Conservation (phyloP, 2,888 invertebrate species). For the Aelia acuminata region DNA sequence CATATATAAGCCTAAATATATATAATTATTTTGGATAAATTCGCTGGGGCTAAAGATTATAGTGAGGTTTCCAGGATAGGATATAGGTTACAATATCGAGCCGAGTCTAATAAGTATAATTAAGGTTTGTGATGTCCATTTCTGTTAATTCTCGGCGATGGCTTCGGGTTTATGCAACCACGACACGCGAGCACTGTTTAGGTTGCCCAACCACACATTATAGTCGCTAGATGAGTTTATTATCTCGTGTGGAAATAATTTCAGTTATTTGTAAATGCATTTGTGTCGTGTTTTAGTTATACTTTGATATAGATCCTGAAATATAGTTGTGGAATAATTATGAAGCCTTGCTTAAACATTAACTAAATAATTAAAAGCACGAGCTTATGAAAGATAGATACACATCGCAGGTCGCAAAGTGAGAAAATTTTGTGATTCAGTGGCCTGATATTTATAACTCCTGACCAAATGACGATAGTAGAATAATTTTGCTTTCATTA, state of each 20-base stretch:
- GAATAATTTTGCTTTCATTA: no score
- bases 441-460: no score
- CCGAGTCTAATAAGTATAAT: conserved; percentile 36
- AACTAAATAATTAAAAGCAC: no score
- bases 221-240: conserved; percentile 9
- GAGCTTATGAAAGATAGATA: no score
- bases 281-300: no score
- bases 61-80: not conserved
- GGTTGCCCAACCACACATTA: conserved; percentile 4
- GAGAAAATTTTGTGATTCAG: no score
- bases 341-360: no score
- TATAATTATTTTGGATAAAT: conserved; percentile 23
- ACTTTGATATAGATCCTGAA: no score
- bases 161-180: not conserved
- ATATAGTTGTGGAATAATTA: no score
- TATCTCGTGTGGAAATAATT: not conserved
- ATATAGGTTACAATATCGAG: not conserved
- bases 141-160: conserved; percentile 9
- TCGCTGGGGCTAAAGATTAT: not conserved
- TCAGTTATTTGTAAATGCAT: no score
- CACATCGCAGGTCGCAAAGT: no score
- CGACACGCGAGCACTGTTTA: conserved; percentile 24
- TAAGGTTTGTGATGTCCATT: conserved; percentile 30
- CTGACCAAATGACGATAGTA: no score
- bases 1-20: not conserved